Evolutionary conservation across 2,797 vertebrate genomes (phyloP).

Genomic region (Sardinella longiceps): DNA sequence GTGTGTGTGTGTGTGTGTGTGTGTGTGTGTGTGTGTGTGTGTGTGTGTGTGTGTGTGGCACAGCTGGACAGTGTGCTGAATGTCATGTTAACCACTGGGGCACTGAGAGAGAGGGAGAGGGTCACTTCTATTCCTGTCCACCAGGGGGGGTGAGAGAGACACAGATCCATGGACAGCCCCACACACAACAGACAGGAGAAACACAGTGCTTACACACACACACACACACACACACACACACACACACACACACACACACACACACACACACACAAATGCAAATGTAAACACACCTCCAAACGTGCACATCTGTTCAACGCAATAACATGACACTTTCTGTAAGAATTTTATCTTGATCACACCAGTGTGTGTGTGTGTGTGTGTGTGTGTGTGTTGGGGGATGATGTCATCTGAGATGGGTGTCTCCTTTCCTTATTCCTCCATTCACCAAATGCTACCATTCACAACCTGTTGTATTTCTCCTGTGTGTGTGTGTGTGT

Average conservation of each 20-base stretch:
- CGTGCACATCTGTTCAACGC: not conserved
- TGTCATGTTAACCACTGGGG: no score
- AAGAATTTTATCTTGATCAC: not conserved
- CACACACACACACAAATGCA: not conserved
- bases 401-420: not conserved
- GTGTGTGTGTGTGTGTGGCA: no score
- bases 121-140: no score
- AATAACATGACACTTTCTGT: not conserved
- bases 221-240: not conserved
- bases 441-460: slow-evolving; percentile 1
- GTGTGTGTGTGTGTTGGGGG: not conserved
- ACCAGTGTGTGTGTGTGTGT: not conserved
- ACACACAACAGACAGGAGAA: no score
- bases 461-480: not conserved
- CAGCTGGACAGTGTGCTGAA: no score
- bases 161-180: no score
- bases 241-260: slow-evolving; percentile 11
- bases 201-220: not conserved
- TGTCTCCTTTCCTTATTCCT: not conserved
- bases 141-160: no score
- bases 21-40: no score
- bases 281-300: not conserved
- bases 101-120: no score
- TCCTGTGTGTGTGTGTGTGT: not conserved
- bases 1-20: no score